These are phyloP conservation scores for Oryzias melastigma DNA, from an alignment of 2,113 vertebrate species.

Conservation along the genomic window DNA sequence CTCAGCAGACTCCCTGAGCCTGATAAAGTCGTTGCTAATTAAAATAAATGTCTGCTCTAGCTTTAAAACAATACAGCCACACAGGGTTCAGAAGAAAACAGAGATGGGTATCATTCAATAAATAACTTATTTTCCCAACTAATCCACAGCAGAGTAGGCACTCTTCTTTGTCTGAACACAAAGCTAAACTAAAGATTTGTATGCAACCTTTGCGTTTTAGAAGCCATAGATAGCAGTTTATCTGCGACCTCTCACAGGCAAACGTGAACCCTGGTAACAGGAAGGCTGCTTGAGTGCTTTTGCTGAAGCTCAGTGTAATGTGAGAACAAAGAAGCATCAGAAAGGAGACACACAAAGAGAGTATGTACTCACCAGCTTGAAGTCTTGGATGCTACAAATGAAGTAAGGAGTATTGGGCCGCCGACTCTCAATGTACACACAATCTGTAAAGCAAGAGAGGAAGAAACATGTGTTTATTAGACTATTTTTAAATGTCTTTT, in stretches of 20 bases:
- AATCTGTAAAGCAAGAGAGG: constrained; percentile 84
- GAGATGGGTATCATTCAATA: constrained; percentile 13
- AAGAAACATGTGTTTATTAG: constrained; percentile 39
- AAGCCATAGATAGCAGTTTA: too few species aligned
- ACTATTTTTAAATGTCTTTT: constrained; percentile 42
- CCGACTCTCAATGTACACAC: constrained; percentile 98
- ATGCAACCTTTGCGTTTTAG: too few species aligned
- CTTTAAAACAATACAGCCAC: too few species aligned
- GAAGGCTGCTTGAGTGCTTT: constrained; percentile 4
- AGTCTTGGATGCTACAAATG: constrained; percentile 99
- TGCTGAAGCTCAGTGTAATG: constrained; percentile 11
- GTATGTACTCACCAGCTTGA: constrained; percentile 95
- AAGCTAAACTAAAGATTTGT: too few species aligned
- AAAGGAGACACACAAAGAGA: constrained; percentile 24
- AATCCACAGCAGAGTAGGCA: too few species aligned
- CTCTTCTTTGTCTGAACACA: too few species aligned
- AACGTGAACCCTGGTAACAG: neutral
- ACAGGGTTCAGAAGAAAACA: constrained; percentile 4
- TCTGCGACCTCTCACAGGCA: too few species aligned
- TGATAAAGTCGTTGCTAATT: constrained; percentile 66
- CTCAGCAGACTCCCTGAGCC: constrained; percentile 30
- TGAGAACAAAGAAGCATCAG: constrained; percentile 15
- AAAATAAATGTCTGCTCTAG: constrained; percentile 63
- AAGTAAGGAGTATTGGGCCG: constrained; percentile 98
- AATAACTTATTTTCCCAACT: too few species aligned